These are phyloP conservation scores for Cyclina sinensis DNA, from an alignment of 1,140 invertebrate species.

Conservation along the genomic window DNA sequence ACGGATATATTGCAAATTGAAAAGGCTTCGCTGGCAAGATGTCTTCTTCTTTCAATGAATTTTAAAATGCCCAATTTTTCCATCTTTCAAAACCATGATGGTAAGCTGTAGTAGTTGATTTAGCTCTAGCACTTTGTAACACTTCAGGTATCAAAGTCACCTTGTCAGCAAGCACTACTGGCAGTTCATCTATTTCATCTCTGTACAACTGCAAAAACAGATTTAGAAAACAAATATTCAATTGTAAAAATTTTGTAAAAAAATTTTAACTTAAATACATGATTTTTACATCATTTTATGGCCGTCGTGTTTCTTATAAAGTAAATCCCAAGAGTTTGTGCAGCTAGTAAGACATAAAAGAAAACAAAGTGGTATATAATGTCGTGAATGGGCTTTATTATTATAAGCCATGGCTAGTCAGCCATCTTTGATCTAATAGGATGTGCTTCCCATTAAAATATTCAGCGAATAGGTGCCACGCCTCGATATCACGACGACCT, in stretches of 20 bases:
- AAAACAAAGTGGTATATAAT: too few species aligned
- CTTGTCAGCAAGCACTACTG: too few species aligned
- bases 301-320: too few species aligned
- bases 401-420: too few species aligned
- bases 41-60: conserved; percentile 1
- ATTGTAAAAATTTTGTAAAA: not conserved
- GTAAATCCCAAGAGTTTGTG: too few species aligned
- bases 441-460: conserved; percentile 37
- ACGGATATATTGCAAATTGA: conserved; percentile 34
- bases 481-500: conserved; percentile 7
- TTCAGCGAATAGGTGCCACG: conserved; percentile 53
- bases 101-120: not conserved
- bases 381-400: too few species aligned
- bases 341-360: too few species aligned
- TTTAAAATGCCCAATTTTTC: conserved; percentile 30
- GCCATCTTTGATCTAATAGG: conserved; percentile 22
- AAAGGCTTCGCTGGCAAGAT: conserved; percentile 49
- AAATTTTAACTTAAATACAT: not conserved
- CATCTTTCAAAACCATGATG: conserved; percentile 27
- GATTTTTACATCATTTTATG: too few species aligned
- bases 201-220: conserved; percentile 47
- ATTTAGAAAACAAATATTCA: conserved; percentile 41
- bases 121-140: conserved; percentile 1
- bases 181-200: conserved; percentile 35
- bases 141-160: conserved; percentile 27